These are phyloP conservation scores for Graphium colonna DNA, from an alignment of 2,888 invertebrate species.

Conservation along the genomic window DNA sequence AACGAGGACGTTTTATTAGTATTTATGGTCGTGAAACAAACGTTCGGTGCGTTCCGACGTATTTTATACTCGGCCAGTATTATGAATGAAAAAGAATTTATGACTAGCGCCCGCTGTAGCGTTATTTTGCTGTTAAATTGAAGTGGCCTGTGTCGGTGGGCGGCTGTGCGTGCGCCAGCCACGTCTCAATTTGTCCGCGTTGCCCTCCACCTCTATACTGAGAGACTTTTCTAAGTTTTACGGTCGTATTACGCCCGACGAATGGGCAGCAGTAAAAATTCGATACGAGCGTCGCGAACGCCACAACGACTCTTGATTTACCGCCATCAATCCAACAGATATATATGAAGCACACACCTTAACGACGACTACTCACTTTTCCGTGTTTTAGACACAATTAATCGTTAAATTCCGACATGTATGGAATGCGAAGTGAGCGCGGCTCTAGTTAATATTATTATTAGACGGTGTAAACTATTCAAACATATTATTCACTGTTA, in stretches of 20 bases:
- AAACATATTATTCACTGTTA: slow-evolving; percentile 74
- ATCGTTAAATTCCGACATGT: slow-evolving; percentile 31
- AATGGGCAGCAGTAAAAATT: slow-evolving; percentile 61
- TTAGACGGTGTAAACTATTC: slow-evolving; percentile 60
- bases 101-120: slow-evolving; percentile 62
- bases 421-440: slow-evolving; percentile 20
- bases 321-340: slow-evolving; percentile 65
- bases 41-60: slow-evolving; percentile 52
- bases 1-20: slow-evolving; percentile 77
- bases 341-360: slow-evolving; percentile 64
- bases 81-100: slow-evolving; percentile 75
- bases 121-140: slow-evolving; percentile 49
- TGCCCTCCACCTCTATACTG: slow-evolving; percentile 49
- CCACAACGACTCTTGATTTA: slow-evolving; percentile 72
- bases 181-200: slow-evolving; percentile 49
- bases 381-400: slow-evolving; percentile 3
- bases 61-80: slow-evolving; percentile 46
- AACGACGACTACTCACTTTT: slow-evolving; percentile 33
- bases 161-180: slow-evolving; percentile 25
- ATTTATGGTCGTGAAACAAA: slow-evolving; percentile 73
- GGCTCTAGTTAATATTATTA: slow-evolving; percentile 49
- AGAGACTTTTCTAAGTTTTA: slow-evolving; percentile 74
- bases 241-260: slow-evolving; percentile 61
- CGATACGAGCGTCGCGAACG: slow-evolving; percentile 62
- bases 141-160: slow-evolving; percentile 38